Evolutionary conservation across 2,888 invertebrate species (phyloP).

Genomic region (Cartodere bifasciata): DNA sequence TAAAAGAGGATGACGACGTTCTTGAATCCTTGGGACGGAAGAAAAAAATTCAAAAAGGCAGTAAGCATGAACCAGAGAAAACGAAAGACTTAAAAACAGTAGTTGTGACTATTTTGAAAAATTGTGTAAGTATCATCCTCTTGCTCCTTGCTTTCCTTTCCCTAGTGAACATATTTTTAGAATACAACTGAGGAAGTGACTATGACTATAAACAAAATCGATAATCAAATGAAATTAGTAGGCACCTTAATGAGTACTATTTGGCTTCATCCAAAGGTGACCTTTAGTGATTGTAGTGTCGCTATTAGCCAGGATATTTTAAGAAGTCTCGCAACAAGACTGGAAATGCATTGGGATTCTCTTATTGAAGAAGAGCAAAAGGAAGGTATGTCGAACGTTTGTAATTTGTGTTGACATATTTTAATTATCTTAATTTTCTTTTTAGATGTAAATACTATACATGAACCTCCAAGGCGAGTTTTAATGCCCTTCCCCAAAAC

Average conservation of each 20-base stretch:
- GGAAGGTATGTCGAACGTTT: conserved; percentile 40
- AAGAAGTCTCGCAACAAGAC: conserved; percentile 69
- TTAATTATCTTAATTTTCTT: conserved; percentile 12
- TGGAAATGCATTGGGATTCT: conserved; percentile 89
- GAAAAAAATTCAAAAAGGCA: conserved; percentile 34
- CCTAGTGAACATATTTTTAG: too few relatives aligned
- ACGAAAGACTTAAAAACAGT: conserved; percentile 41
- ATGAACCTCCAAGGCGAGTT: conserved; percentile 81
- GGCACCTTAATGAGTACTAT: conserved; percentile 64
- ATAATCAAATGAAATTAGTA: conserved; percentile 55
- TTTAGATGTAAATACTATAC: conserved; percentile 64
- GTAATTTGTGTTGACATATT: neutral
- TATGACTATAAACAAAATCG: conserved; percentile 19
- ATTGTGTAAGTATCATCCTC: conserved; percentile 39
- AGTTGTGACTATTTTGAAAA: conserved; percentile 55
- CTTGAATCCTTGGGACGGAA: conserved; percentile 52
- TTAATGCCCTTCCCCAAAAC: conserved; percentile 56
- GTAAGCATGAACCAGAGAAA: conserved; percentile 28
- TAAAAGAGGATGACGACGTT: conserved; percentile 47
- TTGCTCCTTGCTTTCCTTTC: too few relatives aligned
- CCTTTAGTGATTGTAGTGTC: conserved; percentile 54
- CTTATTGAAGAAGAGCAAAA: conserved; percentile 70
- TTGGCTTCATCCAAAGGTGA: conserved; percentile 67
- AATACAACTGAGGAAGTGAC: conserved; percentile 10
- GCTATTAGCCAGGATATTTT: conserved; percentile 75